Evolutionary conservation across 1,140 invertebrate species (phyloP), one percentile per base, ranked within the genome.

Genomic region (Heliothis subflexa): DNA sequence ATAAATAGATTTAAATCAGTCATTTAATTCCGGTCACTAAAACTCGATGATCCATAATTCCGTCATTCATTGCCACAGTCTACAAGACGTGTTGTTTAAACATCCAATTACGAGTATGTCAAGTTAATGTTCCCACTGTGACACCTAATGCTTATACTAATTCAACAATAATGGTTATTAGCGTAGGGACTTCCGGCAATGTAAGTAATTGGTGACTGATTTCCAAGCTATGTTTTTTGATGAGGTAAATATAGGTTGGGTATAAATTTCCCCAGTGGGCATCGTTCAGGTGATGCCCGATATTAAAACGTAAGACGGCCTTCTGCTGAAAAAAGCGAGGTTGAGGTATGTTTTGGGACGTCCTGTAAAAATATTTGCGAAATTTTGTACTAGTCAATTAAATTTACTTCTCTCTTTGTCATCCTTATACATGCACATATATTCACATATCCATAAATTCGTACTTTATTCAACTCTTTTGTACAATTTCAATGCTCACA

Each of bases 91-190:
- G 18, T 61, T 74, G 33, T 61, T 70, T 66, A 79, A 45, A 55
- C 45, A 79, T 55, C 57, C 78, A 71, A 73, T 79, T 66, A 66
- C 49, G 16, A 81, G 73, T 81, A 80, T 75, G 61, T 79, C 76
- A 83, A 45, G 57, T 33, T 83, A 85, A 84, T 82, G 81, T 77
- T 74, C 72, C 85, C 81, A 14, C 40, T n/a, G 79, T 76, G 83
- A 77, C 77, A 80, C 77, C 64, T 77, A 82, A 78, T 81, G 71
- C 40, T 64, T 14, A 80, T 82, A 82, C 77, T 82, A 82, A 82
- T 79, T 79, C 68, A 77, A 49, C 47, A 52, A 47, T 79, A 79
- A 81, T 81, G 77, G 80, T 57, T 79, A 79, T 79, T 81, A 72
- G 77, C 74, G 52, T 11, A 12, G 68, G 49, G 61, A 40, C 45